Evolutionary conservation across 2,797 vertebrate species (phyloP), one percentile per base, ranked within the genome.

Genomic region (Molossus molossus): DNA sequence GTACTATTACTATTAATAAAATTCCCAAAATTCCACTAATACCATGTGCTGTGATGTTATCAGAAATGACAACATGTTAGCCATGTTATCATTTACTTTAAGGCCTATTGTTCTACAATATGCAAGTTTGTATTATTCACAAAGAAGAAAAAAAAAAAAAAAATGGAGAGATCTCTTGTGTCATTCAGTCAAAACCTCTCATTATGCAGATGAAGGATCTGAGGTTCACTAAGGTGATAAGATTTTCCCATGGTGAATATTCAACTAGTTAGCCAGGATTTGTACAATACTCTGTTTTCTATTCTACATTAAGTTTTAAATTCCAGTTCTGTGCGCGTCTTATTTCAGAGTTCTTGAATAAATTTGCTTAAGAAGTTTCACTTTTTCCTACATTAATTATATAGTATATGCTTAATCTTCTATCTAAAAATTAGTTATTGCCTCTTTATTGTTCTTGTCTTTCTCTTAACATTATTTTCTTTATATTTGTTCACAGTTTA

Each of bases 391-490:
- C 2, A 88, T 62, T 69, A 64, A 37, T 60, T 76, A 85, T 69
- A 65, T 25, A 81, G 17, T 4, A 69, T 37, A 76, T 57, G 20
- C n/a, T 33, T 72, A 67, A 60, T 55, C 25, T 60, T 40, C n/a
- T 45, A 27, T 62, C 21, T 69, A 60, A 82, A 95, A 58, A n/a
- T 82, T 81, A 57, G 90, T 82, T 55, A 60, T 6, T 81, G 33
- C 48, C 10, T 60, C 17, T 80, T 50, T 20, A 4, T 53, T 25
- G 87, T 75, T 87, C 75, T 87, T 72, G 13, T 83, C 37, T 86
- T 95, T 57, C 9, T 45, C 6, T 93, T 93, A 70, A 85, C 76
- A 82, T 62, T 76, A 20, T 83, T 64, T 57, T 89, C n/a, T 27
- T 80, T 65, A 8, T 45, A 58, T 65, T 87, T 87, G 82, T 64